Evolutionary conservation across 1,140 invertebrate species (phyloP).

Genomic region (Samia ricini): DNA sequence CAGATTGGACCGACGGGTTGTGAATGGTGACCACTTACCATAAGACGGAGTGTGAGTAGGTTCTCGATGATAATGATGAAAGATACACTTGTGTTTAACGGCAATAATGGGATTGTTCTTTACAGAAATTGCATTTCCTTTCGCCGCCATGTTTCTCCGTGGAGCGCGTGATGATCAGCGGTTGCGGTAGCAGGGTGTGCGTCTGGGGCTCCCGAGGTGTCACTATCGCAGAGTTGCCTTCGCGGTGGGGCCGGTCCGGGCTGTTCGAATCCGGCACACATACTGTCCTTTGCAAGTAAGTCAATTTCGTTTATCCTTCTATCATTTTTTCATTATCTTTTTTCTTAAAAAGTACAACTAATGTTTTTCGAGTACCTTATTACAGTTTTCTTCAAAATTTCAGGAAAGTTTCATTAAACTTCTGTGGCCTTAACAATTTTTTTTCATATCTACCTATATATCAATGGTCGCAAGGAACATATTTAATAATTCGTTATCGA

Average conservation of each 20-base stretch:
- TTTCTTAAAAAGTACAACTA: neutral
- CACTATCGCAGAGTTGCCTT: slow-evolving; percentile 57
- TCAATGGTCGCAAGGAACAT: too few species aligned
- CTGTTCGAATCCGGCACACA: slow-evolving; percentile 62
- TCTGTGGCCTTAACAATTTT: too few species aligned
- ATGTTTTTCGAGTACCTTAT: too few species aligned
- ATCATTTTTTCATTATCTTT: neutral
- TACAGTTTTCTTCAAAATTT: too few species aligned
- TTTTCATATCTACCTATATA: too few species aligned
- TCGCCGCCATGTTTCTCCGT: slow-evolving; percentile 59
- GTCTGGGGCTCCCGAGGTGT: slow-evolving; percentile 61
- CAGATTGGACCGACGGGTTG: too few species aligned
- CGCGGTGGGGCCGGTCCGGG: slow-evolving; percentile 56
- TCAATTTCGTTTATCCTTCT: slow-evolving; percentile 8
- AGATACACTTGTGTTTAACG: neutral
- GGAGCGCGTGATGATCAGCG: slow-evolving; percentile 55
- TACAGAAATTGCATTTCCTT: slow-evolving; percentile 61
- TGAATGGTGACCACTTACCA: too few species aligned
- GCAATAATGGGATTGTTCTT: slow-evolving; percentile 16
- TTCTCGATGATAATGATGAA: too few species aligned
- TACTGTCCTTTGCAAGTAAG: slow-evolving; percentile 71
- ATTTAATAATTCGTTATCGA: too few species aligned
- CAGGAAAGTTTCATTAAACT: too few species aligned
- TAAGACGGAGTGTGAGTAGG: too few species aligned
- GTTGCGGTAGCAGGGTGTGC: slow-evolving; percentile 58